Percentiles rank a stretch among this genome's conserved stretches.
phyloP scores from a whole-genome alignment of 1,140 invertebrate genomes.

The Gryon sp. region DNA sequence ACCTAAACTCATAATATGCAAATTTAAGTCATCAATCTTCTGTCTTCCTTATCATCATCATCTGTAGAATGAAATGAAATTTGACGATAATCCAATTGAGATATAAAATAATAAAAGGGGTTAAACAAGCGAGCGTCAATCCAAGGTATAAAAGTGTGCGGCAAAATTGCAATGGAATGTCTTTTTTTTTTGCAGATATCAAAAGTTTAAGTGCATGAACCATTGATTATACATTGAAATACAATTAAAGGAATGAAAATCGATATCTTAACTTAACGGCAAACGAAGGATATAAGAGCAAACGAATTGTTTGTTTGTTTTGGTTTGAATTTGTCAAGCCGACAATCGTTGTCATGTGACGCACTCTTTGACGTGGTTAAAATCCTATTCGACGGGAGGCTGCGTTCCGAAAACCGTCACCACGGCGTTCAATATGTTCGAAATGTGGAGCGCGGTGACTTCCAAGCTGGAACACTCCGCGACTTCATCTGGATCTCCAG shows the following conservation, averaged over 20 bases:
- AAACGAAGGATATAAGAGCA: not conserved
- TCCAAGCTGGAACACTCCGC: constrained; percentile 87
- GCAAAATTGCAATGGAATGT: not conserved
- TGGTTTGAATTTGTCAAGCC: not conserved
- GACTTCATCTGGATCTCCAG: constrained; percentile 77
- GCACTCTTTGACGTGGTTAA: constrained; percentile 13
- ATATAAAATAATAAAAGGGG: no score
- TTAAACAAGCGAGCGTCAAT: constrained; percentile 16
- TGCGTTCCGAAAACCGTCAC: constrained; percentile 68
- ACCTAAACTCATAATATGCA: no score
- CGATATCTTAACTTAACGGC: constrained; percentile 1
- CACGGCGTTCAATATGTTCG: constrained; percentile 88
- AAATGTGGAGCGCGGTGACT: constrained; percentile 92
- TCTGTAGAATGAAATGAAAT: no score
- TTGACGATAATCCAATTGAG: no score
- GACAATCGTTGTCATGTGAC: constrained; percentile 51
- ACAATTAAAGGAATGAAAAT: not conserved
- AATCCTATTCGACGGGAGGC: constrained; percentile 27
- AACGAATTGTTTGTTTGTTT: not conserved
- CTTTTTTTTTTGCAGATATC: constrained; percentile 32
- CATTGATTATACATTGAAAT: not conserved
- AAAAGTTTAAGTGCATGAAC: constrained; percentile 15
- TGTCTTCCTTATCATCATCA: no score
- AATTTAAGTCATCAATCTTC: no score
- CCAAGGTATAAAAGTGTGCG: not conserved